Base-by-base conservation (phyloP, 2,888 invertebrate genomes). In the Cryptocheilus praepositus region DNA sequence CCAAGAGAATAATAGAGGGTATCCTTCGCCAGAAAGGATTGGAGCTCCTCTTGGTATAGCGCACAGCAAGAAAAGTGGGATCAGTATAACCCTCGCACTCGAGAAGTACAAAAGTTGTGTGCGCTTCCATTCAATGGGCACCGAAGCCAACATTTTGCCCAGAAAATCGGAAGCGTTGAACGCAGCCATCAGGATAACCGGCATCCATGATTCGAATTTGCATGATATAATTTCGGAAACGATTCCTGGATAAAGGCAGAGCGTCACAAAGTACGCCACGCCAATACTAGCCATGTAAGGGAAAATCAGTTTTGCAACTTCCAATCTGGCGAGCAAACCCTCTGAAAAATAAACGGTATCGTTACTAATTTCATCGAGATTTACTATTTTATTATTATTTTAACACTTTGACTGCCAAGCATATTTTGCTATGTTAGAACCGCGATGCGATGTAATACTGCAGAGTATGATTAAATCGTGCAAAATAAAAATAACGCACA, bases 211-310 rank as follows among this genome's bases (percentile, higher is more conserved):
- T 16, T 93, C 93, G 49, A 96, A 92, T 22, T 92, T 92, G 84
- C 96, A 97, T 67, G 96, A 96, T 15, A 93, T 92, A 28, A 97
- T 94, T 88, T 97, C 97, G 0, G 96, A 95, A 64, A 96, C 94
- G 58, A 97, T 95, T 59, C 97, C 97, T 0, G 97, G 97, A 86
- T 97, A 97, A 18, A 97, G 90, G 70, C 95, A 95, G 3, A 97
- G 91, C 0, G 97, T 97, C 0, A 96, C 95, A 85, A 96, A 95
- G 87, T 97, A 97, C 1, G 96, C 96, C 70, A 96, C 89, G 0
- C 94, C 95, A 77, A 97, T 97, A 22, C 95, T 94, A 49, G 95
- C 91, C 96, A 97, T 97, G 89, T 96, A 96, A 0, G 96, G 96
- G 89, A 95, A 96, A 74, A 97, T 95, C 0, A 93, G 92, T 77